Evolutionary conservation across 2,888 invertebrate species (phyloP).

Genomic region (Alsophila aescularia): DNA sequence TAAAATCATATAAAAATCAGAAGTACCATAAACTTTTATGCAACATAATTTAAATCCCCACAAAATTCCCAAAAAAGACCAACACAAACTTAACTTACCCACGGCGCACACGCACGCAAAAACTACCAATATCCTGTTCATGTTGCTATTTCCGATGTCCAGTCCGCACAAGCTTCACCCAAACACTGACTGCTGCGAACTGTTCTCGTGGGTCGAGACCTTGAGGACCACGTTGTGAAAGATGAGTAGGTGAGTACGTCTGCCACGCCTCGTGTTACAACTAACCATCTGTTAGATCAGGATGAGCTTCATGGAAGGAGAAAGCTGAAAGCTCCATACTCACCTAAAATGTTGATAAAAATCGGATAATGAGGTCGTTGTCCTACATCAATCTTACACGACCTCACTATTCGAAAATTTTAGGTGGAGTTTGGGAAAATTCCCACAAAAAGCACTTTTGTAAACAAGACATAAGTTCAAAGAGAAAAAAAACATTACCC

Average conservation of each 20-base stretch:
- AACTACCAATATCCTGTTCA: conserved; percentile 67
- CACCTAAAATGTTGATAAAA: too few relatives aligned
- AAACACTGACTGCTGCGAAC: conserved; percentile 56
- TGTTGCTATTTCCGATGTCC: conserved; percentile 49
- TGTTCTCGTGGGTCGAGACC: conserved; percentile 54
- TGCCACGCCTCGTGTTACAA: conserved; percentile 58
- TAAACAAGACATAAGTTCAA: too few relatives aligned
- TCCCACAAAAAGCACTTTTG: too few relatives aligned
- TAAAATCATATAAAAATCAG: too few relatives aligned
- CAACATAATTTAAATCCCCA: too few relatives aligned
- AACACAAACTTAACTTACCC: conserved; percentile 56
- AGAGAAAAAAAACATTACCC: too few relatives aligned
- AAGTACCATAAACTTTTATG: too few relatives aligned
- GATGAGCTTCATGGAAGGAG: conserved; percentile 6
- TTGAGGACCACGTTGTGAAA: conserved; percentile 72
- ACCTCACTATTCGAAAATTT: too few relatives aligned
- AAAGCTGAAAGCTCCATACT: conserved; percentile 20
- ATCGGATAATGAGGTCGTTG: too few relatives aligned
- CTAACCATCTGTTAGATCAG: conserved; percentile 16
- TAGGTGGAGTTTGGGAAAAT: too few relatives aligned
- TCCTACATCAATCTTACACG: too few relatives aligned
- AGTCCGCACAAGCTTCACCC: conserved; percentile 58
- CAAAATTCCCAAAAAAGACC: background rate
- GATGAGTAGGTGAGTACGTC: conserved; percentile 43
- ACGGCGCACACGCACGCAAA: conserved; percentile 68